Percentiles rank a stretch among this genome's conserved stretches.
Conservation (phyloP, 1,140 invertebrate genomes). For the honey bee (Apis mellifera) region Amel_HAv3.1 CM009932.2:12909001-12909500, state of each 20-base stretch:
- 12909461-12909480: too few relatives aligned
- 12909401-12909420: too few relatives aligned
- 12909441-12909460: too few relatives aligned
- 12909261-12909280: too few relatives aligned
- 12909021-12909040: conserved; percentile 18
- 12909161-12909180: not conserved
- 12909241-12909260: not conserved
- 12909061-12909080: not conserved
- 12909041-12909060: conserved; percentile 26
- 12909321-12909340: too few relatives aligned
- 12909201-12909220: not conserved
- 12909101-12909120: conserved; percentile 12
- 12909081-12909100: not conserved
- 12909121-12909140: not conserved
- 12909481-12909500: too few relatives aligned
- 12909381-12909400: too few relatives aligned
- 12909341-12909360: too few relatives aligned
- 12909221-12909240: not conserved
- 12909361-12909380: too few relatives aligned
- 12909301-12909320: too few relatives aligned
- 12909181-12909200: not conserved
- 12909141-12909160: not conserved
- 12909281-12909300: too few relatives aligned
- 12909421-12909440: too few relatives aligned
- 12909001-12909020: conserved; percentile 38